A percentile compares a stretch with the other conserved stretches of the same genome.
These are phyloP conservation scores for Felis catus DNA, from an alignment of 2,113 vertebrate genomes.

Conservation along the genomic window DNA sequence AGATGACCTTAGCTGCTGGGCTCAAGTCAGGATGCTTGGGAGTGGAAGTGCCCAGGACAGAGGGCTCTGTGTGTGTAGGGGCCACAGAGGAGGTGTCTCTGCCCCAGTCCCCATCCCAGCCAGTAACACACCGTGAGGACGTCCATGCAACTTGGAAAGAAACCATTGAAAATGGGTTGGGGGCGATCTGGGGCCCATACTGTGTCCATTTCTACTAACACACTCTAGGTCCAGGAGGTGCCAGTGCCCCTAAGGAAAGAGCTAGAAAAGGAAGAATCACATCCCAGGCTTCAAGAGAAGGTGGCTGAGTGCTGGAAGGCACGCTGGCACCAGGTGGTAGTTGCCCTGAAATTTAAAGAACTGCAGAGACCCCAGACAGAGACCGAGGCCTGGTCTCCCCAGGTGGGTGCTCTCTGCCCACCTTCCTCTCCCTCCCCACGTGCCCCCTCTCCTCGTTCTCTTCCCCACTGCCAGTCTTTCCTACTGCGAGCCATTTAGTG, in stretches of 20 bases:
- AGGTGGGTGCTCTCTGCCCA: not conserved
- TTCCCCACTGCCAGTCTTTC: not conserved
- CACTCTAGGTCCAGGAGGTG: conserved; percentile 48
- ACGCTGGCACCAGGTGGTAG: conserved; percentile 82
- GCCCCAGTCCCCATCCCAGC: not conserved
- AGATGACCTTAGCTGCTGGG: not conserved
- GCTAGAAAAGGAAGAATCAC: conserved; percentile 58
- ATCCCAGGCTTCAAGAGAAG: conserved; percentile 77
- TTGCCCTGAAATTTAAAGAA: conserved; percentile 80
- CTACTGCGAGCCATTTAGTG: not conserved
- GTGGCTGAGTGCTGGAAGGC: conserved; percentile 82
- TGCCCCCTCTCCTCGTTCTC: not conserved
- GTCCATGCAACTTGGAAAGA: not conserved
- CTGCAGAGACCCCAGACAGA: conserved; percentile 68
- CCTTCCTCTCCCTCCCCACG: not conserved
- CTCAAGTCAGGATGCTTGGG: not conserved
- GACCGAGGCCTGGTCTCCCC: conserved; percentile 33
- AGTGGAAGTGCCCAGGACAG: not conserved
- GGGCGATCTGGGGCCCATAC: not conserved
- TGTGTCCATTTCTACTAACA: not conserved
- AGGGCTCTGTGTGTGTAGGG: not conserved
- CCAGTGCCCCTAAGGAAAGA: conserved; percentile 69
- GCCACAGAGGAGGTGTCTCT: not conserved
- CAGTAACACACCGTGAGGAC: not conserved
- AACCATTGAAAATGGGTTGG: not conserved